Base-by-base conservation (phyloP, 2,113 vertebrate genomes). In the Rhinoptilus africanus region DNA sequence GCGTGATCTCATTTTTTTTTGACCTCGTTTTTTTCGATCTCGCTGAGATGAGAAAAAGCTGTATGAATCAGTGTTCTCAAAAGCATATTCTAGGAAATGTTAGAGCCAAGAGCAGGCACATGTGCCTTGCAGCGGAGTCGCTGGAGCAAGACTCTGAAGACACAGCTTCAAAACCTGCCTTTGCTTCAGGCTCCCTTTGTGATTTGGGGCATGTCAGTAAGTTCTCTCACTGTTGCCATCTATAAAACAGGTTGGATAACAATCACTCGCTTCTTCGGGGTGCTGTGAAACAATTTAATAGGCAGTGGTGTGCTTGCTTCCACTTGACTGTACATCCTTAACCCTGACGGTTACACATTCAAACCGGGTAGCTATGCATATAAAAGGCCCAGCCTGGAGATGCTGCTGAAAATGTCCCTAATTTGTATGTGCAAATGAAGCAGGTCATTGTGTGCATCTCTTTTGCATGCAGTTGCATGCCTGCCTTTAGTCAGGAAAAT, bases 401-500 rank as follows among this genome's bases (percentile, higher is more conserved):
- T 51, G 34, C 56, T 85, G 60, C 64, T 82, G 83, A 20, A 89
- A 72, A 75, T 37, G 71, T 39, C 53, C 66, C 69, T 85, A 50
- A 53, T 91, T 41, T 85, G 66, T 84, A 59, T 60, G 60, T 95
- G 77, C 66, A 94, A 89, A 89, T 34, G 32, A 78, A 85, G 60
- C 56, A 11, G 27, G 37, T 63, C 53, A 39, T 75, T 77, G 35
- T 75, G 43, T 56, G 50, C 37, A 72, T 75, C 75, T 92, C 41
- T 83, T 92, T 45, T 14, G 37, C 62, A 66, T 75, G 73, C 35
- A 35, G 37, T 81, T 82, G 48, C 30, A 23, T 75, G 72, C 59
- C 63, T 88, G 45, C 41, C 39, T 93, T 79, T 56, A 91, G 77
- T 93, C 62, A 91, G 57, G 54, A 92, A 87, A 96, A 89, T 68